Conservation (phyloP, 2,888 invertebrate species). For the Epinotia bilunana region DNA sequence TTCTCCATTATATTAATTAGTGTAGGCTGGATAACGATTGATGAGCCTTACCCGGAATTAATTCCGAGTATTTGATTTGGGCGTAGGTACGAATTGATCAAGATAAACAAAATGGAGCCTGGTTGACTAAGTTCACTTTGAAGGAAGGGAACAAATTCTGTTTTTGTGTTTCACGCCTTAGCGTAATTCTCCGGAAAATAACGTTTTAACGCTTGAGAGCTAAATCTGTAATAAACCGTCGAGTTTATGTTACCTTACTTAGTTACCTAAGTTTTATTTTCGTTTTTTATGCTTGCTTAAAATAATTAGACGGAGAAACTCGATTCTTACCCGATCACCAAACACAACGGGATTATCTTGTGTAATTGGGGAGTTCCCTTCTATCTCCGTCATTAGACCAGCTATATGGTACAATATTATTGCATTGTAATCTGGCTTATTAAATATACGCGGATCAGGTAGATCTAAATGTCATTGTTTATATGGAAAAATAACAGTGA, state of each 20-base stretch:
- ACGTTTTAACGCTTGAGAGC: conserved; percentile 18
- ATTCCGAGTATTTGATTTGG: conserved; percentile 56
- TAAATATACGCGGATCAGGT: too few species aligned
- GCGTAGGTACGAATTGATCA: conserved; percentile 45
- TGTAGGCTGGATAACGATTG: conserved; percentile 52
- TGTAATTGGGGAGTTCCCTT: too few species aligned
- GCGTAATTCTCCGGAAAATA: conserved; percentile 14
- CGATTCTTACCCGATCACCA: too few species aligned
- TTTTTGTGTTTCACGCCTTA: conserved; percentile 21
- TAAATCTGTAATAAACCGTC: conserved; percentile 17
- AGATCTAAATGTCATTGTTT: too few species aligned
- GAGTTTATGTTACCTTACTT: neutral
- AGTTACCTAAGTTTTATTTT: too few species aligned
- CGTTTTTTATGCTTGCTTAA: too few species aligned
- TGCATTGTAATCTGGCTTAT: too few species aligned
- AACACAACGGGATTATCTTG: too few species aligned
- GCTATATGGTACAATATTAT: too few species aligned
- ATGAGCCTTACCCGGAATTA: conserved; percentile 53
- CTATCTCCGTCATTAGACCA: too few species aligned
- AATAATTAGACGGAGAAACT: too few species aligned
- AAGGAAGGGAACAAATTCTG: conserved; percentile 18
- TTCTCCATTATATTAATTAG: conserved; percentile 60
- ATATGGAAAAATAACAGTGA: too few species aligned
- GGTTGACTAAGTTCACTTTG: conserved; percentile 32
- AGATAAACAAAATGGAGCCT: conserved; percentile 51